Evolutionary conservation across 2,888 invertebrate genomes (phyloP).

Genomic region (Hybos culiciformis): DNA sequence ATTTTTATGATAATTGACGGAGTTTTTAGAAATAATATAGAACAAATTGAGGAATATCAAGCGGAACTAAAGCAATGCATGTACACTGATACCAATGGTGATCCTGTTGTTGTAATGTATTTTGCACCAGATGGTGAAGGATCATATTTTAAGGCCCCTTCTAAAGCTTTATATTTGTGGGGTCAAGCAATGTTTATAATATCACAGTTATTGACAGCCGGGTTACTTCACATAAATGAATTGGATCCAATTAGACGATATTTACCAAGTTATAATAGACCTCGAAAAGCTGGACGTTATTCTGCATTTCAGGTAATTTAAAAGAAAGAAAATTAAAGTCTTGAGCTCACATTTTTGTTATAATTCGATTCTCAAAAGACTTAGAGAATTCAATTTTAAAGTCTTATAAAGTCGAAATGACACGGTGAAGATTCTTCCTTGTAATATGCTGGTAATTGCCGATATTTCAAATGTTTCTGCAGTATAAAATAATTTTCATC

Average conservation of each 20-base stretch:
- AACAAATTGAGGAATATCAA: constrained; percentile 88
- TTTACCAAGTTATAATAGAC: constrained; percentile 89
- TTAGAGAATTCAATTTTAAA: no score
- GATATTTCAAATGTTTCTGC: no score
- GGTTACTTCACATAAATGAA: constrained; percentile 84
- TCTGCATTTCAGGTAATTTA: constrained; percentile 86
- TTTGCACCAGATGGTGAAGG: constrained; percentile 40
- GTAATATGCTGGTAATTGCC: no score
- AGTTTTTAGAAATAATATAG: constrained; percentile 70
- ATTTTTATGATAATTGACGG: constrained; percentile 95
- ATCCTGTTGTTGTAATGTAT: constrained; percentile 90
- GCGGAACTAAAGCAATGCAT: constrained; percentile 67
- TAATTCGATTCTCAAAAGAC: no score
- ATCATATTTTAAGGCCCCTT: constrained; percentile 31
- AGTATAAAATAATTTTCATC: no score
- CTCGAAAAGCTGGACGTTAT: constrained; percentile 80
- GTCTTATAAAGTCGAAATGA: no score
- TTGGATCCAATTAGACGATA: constrained; percentile 91
- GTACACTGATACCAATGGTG: constrained; percentile 69
- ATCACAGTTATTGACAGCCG: constrained; percentile 78
- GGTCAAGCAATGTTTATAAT: constrained; percentile 93
- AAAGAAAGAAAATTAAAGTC: no score
- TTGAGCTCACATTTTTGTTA: no score
- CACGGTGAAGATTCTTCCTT: no score
- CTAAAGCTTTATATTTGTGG: constrained; percentile 68